Evolutionary conservation across 2,113 vertebrate species (phyloP), one percentile per base, ranked within the genome.

Genomic region (Phalacrocorax brasilianus): DNA sequence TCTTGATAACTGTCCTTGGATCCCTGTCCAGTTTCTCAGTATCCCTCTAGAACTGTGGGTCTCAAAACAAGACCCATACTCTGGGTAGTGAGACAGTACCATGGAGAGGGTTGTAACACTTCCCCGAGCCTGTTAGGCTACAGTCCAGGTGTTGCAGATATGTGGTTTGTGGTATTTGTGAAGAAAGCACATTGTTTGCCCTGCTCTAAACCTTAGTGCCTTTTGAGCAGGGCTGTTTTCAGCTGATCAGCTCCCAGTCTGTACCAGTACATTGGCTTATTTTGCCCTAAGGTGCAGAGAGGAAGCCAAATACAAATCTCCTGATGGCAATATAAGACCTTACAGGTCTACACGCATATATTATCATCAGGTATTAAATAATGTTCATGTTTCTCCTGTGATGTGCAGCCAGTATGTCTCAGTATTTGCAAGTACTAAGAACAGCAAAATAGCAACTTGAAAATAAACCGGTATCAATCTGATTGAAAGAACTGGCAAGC

Each of bases 321-420:
- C 38, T 74, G 55, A 12, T 8, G 7, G 38, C 50, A 67, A 2
- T 24, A 8, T 3, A 67, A 77, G 45, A 44, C 27, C 28, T 66
- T 14, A 9, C 4, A 55, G 47, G 32, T 28, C 55, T 23, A 15
- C 33, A 27, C 5, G 23, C 44, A 24, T 28, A 4, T 10, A 18
- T 63, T 67, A 23, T 14, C 6, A 15, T 12, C 62, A 68, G 58
- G 14, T 56, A 27, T 26, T 56, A 49, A 62, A 61, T 14, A 38
- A 61, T 1, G 24, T 22, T n/a, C 33, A 1, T 17, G 52, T 45
- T 73, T 82, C 9, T 26, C 19, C 17, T 0, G 0, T 3, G 47
- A 50, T 15, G 61, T 52, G 49, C 73, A 85, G 47, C 32, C 53
- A 52, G 28, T 9, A 50, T 19, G 17, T 71, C 28, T 66, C 62